Percentiles rank a stretch among this genome's conserved stretches.
Conservation (phyloP, 2,113 vertebrate species). For the Etheostoma cragini region DNA sequence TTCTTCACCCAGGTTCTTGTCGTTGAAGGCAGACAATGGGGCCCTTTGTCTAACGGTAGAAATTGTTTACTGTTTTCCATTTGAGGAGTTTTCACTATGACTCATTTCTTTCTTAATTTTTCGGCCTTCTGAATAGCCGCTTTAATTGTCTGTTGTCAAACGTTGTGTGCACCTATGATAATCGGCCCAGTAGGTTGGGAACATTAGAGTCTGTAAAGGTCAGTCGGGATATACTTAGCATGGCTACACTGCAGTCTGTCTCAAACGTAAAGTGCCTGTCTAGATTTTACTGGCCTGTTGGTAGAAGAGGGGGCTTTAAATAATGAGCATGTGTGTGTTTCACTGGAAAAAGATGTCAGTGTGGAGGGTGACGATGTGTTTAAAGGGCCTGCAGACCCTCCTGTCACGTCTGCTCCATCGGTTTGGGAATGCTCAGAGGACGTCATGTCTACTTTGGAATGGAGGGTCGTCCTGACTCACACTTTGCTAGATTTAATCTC, state of each 20-base stretch:
- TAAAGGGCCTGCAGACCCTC: conserved; percentile 55
- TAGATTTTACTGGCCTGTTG: conserved; percentile 55
- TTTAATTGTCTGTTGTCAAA: conserved; percentile 48
- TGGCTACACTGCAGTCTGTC: conserved; percentile 40
- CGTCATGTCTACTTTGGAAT: conserved; percentile 55
- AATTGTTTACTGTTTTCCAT: conserved; percentile 73
- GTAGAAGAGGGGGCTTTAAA: conserved; percentile 51
- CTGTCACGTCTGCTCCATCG: conserved; percentile 33
- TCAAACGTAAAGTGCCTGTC: conserved; percentile 47
- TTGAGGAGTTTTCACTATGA: conserved; percentile 60
- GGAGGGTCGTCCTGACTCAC: conserved; percentile 57
- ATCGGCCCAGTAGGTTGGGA: conserved; percentile 25
- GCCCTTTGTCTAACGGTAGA: conserved; percentile 63
- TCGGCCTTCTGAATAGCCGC: conserved; percentile 28
- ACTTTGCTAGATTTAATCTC: conserved; percentile 60
- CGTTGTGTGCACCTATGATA: conserved; percentile 23
- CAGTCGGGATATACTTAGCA: conserved; percentile 26
- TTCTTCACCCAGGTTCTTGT: conserved; percentile 70
- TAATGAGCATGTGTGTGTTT: conserved; percentile 63
- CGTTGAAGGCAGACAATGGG: conserved; percentile 62
- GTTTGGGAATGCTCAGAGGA: conserved; percentile 53
- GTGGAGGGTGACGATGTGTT: conserved; percentile 49
- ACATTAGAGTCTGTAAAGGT: conserved; percentile 43
- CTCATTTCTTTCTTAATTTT: conserved; percentile 50
- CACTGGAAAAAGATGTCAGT: conserved; percentile 52